Conservation (phyloP, 2,888 invertebrate species). For the Tuta absoluta region DNA sequence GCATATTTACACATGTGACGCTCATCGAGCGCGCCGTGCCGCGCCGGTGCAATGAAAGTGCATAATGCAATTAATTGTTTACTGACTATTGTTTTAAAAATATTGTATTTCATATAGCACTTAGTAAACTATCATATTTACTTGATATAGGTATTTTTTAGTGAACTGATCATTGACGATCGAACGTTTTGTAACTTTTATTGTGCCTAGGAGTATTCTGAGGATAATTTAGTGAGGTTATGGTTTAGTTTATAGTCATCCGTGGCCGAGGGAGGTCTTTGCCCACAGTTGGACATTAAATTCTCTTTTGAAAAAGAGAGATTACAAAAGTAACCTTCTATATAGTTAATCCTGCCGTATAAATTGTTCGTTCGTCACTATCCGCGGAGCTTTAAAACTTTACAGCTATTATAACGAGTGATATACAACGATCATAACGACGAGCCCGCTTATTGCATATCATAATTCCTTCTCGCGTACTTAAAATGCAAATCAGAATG, state of each 20-base stretch:
- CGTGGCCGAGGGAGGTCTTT: conserved; percentile 23
- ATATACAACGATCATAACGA: conserved; percentile 47
- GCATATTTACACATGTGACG: conserved; percentile 67
- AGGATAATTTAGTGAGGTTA: conserved; percentile 16
- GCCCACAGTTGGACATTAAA: conserved; percentile 26
- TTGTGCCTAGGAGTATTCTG: no score
- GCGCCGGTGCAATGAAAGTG: conserved; percentile 43
- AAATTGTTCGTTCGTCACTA: conserved; percentile 37
- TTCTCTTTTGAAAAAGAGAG: conserved; percentile 26
- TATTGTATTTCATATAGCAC: conserved; percentile 8
- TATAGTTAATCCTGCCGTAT: conserved; percentile 31
- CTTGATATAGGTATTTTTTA: background rate
- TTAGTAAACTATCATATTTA: conserved; percentile 1
- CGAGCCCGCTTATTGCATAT: conserved; percentile 41
- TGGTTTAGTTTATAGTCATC: conserved; percentile 15
- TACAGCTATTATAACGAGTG: conserved; percentile 44
- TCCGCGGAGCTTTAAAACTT: conserved; percentile 41
- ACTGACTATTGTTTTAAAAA: conserved; percentile 51
- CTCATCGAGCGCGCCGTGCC: conserved; percentile 19
- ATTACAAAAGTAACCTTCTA: conserved; percentile 29
- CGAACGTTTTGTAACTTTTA: background rate
- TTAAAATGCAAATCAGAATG: conserved; percentile 53
- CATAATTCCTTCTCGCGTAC: conserved; percentile 47
- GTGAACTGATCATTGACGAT: background rate
- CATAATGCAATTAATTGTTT: conserved; percentile 69